phyloP scores from a whole-genome alignment of 2,113 vertebrate species.

The Calypte anna region DNA sequence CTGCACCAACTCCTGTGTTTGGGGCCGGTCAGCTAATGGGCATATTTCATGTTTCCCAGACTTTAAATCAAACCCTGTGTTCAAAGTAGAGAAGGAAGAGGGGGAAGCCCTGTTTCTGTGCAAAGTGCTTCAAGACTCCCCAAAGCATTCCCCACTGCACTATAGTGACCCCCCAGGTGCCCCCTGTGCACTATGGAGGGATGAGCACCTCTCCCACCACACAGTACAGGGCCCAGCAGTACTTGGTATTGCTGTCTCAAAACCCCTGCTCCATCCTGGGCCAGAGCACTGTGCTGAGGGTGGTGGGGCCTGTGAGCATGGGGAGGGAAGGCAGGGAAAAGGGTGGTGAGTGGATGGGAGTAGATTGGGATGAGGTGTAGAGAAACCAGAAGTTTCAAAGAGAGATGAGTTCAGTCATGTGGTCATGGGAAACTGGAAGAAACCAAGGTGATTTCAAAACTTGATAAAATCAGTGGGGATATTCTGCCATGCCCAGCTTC shows the following conservation, averaged over 20 bases:
- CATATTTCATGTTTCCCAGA: not conserved
- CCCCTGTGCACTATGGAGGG: not conserved
- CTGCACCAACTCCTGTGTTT: constrained; percentile 10
- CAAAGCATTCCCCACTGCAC: fast-evolving
- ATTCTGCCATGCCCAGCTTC: not conserved
- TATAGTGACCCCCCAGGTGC: not conserved
- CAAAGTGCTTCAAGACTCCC: not conserved
- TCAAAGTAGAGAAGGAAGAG: not conserved
- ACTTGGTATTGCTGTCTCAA: not conserved
- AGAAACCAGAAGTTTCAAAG: not conserved
- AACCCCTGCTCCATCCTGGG: not conserved
- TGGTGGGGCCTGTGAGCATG: fast-evolving
- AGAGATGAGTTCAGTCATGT: fast-evolving
- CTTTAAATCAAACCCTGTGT: not conserved
- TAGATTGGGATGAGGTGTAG: not conserved
- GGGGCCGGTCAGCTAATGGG: not conserved
- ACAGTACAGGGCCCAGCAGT: not conserved
- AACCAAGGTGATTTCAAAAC: not conserved
- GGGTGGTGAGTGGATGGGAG: not conserved
- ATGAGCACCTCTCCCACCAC: not conserved
- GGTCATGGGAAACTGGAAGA: not conserved
- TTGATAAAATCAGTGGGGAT: not conserved
- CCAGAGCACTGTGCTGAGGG: fast-evolving
- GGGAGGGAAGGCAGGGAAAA: not conserved
- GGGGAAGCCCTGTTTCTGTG: not conserved